These are phyloP conservation scores for Aurelia sp. DNA, from an alignment of 30 jellyfish, hydroid and myxozoan species.

Conservation along the genomic window DNA sequence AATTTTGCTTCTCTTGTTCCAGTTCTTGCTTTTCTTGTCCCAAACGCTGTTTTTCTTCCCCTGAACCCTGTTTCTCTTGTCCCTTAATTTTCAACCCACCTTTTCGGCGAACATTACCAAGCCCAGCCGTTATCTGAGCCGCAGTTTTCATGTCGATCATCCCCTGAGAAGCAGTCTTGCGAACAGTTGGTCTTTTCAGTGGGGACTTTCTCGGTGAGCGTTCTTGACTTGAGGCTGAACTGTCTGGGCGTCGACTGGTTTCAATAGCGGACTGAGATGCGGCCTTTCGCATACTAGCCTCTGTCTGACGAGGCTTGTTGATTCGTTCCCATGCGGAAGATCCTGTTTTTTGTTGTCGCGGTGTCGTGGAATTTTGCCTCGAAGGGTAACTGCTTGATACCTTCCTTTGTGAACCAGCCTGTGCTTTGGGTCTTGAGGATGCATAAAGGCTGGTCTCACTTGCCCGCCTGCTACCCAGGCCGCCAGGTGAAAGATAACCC, in stretches of 20 bases:
- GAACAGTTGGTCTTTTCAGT: conserved; percentile 35
- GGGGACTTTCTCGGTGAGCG: conserved; percentile 35
- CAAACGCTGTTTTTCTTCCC: not conserved
- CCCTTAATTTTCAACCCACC: conserved; percentile 26
- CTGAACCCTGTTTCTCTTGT: not conserved
- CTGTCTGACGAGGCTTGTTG: conserved; percentile 8
- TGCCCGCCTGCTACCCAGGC: conserved; percentile 42
- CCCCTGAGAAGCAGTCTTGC: conserved; percentile 28
- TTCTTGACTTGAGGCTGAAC: not conserved
- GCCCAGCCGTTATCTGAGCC: conserved; percentile 45
- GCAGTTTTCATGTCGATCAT: conserved; percentile 39
- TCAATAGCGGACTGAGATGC: conserved; percentile 39
- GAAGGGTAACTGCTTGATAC: not conserved
- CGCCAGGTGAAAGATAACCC: conserved; percentile 11
- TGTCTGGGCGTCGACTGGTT: not conserved
- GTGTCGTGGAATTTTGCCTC: not conserved
- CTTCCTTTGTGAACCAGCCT: not conserved
- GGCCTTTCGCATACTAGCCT: conserved; percentile 33
- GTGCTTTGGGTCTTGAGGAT: not conserved
- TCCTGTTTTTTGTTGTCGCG: not conserved
- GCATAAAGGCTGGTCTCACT: conserved; percentile 57
- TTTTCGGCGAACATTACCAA: conserved; percentile 30
- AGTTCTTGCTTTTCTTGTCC: not conserved
- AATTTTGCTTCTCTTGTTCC: not conserved
- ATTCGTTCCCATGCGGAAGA: conserved; percentile 12